Base-by-base conservation (phyloP, 2,888 invertebrate species). In the Esperia sulphurella region DNA sequence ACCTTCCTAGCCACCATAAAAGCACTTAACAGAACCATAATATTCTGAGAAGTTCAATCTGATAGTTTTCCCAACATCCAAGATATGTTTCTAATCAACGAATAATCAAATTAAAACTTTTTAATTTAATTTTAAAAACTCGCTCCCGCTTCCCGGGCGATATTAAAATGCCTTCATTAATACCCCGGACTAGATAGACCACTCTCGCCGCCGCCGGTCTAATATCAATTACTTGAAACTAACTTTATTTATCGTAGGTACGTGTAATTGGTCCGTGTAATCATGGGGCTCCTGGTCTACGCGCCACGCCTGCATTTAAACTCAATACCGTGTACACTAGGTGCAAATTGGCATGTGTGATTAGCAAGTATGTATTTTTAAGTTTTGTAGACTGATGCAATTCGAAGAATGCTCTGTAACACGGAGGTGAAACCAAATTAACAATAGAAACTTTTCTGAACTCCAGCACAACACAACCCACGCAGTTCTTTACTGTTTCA, bases 201-300 rank as follows among this genome's bases (percentile, higher is more conserved):
- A 65, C 65, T 70, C 69, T 71, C 71, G 49, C 62, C 31, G 38
- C 40, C 63, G 58, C 41, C 63, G 58, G 62, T 66, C 63, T 55
- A 50, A 63, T 61, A 53, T 61, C 63, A 61, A 65, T 65, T 71
- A 71, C 62, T 63, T 62, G 59, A 58, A 52, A 40, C 41, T 42
- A 45, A 51, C 41, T 55, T 50, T 53, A 58, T 57, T 64, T 68
- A 68, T 64, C 58, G 62, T 49, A 56, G 54, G 43, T 58, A 56
- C 54, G 43, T 58, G 60, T 65, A 66, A 68, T 65, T 59, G 53
- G 57, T 51, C 21, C 21, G 49, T 46, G 54, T 62, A 64, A 65
- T 63, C 61, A 61, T 51, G 54, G 14, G 37, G 48, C 53, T 50
- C 40, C 53, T 44, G 53, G 35, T 50, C 48, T 48, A 50, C 50